Evolutionary conservation across 2,888 invertebrate genomes (phyloP).

Genomic region (Agrenia bidenticulata): DNA sequence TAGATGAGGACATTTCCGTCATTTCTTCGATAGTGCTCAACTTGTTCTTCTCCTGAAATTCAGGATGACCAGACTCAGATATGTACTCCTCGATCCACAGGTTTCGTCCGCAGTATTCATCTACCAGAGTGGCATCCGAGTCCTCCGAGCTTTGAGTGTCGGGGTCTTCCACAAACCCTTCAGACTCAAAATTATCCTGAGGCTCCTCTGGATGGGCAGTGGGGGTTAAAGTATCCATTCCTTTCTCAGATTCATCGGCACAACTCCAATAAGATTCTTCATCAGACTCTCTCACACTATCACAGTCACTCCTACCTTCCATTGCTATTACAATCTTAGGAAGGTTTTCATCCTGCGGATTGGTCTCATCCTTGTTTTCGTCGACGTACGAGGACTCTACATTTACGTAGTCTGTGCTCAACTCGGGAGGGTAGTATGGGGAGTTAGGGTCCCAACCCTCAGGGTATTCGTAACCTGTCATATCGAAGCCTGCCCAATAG

Average conservation of each 20-base stretch:
- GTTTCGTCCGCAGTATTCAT: slow-evolving; percentile 16
- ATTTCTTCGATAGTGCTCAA: slow-evolving; percentile 52
- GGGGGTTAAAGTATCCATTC: slow-evolving; percentile 28
- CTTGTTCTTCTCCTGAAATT: slow-evolving; percentile 32
- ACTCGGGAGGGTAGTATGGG: slow-evolving; percentile 39
- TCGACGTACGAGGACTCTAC: slow-evolving; percentile 12
- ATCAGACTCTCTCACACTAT: slow-evolving; percentile 36
- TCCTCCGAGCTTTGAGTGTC: slow-evolving; percentile 48
- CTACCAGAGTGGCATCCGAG: slow-evolving; percentile 44
- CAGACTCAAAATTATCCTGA: neutral
- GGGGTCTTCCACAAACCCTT: slow-evolving; percentile 51
- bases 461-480: slow-evolving; percentile 45
- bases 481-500: slow-evolving; percentile 48
- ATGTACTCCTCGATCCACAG: slow-evolving; percentile 12
- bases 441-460: slow-evolving; percentile 46
- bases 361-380: slow-evolving; percentile 22
- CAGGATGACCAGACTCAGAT: neutral
- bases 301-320: slow-evolving; percentile 22
- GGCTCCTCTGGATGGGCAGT: neutral
- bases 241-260: slow-evolving; percentile 53
- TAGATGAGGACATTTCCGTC: slow-evolving; percentile 36
- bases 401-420: slow-evolving; percentile 19
- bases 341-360: slow-evolving; percentile 27
- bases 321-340: slow-evolving; percentile 23
- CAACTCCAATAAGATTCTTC: slow-evolving; percentile 54